Base-by-base conservation (phyloP, 2,113 vertebrate genomes). In the Cnemophilus loriae region DNA sequence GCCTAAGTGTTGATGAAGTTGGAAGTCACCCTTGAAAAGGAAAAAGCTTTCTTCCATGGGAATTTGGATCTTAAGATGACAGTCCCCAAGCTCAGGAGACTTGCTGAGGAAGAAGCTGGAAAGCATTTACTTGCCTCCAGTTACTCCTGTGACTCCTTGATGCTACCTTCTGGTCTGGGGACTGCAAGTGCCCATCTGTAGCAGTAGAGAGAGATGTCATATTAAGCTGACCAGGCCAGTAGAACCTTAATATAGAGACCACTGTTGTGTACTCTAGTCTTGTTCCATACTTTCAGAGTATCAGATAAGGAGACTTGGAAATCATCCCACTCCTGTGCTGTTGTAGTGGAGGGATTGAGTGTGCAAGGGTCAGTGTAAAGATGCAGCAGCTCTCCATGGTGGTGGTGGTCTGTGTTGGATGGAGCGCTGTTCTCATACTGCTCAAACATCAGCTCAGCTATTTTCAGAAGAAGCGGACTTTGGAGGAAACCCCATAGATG, bases 191-290 rank as follows among this genome's bases (percentile, higher is more conserved):
- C 21, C 41, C 23, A 50, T 76, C 44, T 69, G 70, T 42, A 35
- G 42, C 69, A 75, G 47, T 55, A 8, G 9, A 33, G 39, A 47
- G 47, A 65, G 28, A 41, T 0, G 2, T 23, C 0, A 0, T 56
- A 11, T 49, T 73, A 68, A 68, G 10, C 46, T 74, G 39, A 49
- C 13, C 23, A 32, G 46, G 20, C n/a, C 12, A 9, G 10, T 9
- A 46, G 42, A 70, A 80, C 33, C 15, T 76, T 59, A 60, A 39
- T 46, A 5, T 7, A 26, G 18, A 44, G 30, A 59, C 7, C 19
- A 12, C n/a, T 64, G 41, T 82, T 60, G 53, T 9, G 1, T 33
- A 13, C 13, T 88, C 16, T 6, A n/a, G 20, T 64, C 22, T 47
- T 65, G 5, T 88, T 73, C 28, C 0, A 2, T 65, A 6, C 13